Conservation (phyloP, 2,888 invertebrate genomes). For the Cryptus viduatorius region DNA sequence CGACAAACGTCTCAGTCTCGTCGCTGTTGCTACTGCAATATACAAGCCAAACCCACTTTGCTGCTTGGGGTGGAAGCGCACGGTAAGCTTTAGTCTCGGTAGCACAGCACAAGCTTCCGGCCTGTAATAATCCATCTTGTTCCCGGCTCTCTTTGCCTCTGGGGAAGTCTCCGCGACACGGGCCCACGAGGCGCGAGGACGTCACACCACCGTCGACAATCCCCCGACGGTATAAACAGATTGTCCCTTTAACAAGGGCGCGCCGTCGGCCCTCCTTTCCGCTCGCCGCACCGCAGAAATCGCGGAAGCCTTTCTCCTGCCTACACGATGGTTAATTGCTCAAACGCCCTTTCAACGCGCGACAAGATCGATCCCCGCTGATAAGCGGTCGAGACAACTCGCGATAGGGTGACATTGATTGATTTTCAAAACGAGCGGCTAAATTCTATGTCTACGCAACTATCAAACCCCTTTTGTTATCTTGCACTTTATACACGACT, state of each 20-base stretch:
- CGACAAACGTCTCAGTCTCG: not conserved
- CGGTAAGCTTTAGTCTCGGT: slow-evolving; percentile 7
- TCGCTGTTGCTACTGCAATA: not conserved
- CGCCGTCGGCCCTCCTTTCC: not conserved
- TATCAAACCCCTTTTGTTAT: not conserved
- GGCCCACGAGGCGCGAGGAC: not conserved
- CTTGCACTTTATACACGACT: not conserved
- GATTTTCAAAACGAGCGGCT: not conserved
- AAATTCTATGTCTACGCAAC: not conserved
- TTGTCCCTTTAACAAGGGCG: slow-evolving; percentile 29
- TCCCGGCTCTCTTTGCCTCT: not conserved
- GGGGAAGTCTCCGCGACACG: not conserved
- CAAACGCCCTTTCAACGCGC: slow-evolving; percentile 7
- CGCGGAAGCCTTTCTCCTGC: slow-evolving; percentile 9
- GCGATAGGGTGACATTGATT: slow-evolving; percentile 11
- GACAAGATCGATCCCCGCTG: slow-evolving; percentile 26
- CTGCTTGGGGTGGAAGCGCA: not conserved
- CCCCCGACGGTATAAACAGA: slow-evolving; percentile 22
- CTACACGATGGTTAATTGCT: slow-evolving; percentile 34
- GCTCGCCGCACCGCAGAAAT: slow-evolving; percentile 14
- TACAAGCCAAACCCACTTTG: slow-evolving; percentile 30
- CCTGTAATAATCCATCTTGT: slow-evolving; percentile 48
- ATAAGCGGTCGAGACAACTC: slow-evolving; percentile 7
- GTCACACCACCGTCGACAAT: not conserved
- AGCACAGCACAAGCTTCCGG: not conserved